Conservation (phyloP, 2,113 vertebrate species). For the Sapayoa aenigma region DNA sequence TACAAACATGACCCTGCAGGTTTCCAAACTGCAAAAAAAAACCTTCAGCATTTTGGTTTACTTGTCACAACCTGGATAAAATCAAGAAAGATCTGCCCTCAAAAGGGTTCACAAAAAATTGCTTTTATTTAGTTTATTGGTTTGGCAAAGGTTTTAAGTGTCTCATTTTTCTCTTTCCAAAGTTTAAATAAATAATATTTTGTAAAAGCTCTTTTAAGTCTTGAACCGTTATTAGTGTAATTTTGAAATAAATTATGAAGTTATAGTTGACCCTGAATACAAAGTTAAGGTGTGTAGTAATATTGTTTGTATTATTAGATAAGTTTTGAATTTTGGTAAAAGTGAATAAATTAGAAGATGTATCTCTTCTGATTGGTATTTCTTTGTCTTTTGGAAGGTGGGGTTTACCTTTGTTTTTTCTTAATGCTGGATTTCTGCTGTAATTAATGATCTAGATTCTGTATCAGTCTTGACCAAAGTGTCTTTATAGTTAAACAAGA, state of each 20-base stretch:
- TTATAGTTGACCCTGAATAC: slow-evolving; percentile 30
- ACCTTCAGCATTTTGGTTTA: neutral
- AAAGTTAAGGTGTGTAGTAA: slow-evolving; percentile 42
- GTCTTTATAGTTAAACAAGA: neutral
- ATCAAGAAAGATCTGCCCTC: neutral
- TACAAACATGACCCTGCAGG: neutral
- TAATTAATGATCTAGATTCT: neutral
- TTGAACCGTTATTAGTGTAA: slow-evolving; percentile 27
- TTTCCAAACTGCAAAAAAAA: neutral
- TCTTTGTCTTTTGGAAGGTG: neutral
- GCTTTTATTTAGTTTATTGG: neutral
- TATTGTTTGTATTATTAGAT: neutral
- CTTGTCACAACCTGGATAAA: neutral
- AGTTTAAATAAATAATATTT: neutral
- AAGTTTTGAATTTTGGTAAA: slow-evolving; percentile 29
- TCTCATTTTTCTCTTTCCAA: neutral
- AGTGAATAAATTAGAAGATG: neutral
- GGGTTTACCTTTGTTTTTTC: neutral
- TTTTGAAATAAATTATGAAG: slow-evolving; percentile 32
- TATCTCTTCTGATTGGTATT: neutral
- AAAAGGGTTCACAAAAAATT: neutral
- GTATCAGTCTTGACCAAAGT: neutral
- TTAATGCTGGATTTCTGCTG: neutral
- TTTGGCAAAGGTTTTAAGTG: neutral
- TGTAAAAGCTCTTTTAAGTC: neutral